Evolutionary conservation across 1,140 invertebrate species (phyloP), one percentile per base, ranked within the genome.

Genomic region (Papilio polyxenes): DNA sequence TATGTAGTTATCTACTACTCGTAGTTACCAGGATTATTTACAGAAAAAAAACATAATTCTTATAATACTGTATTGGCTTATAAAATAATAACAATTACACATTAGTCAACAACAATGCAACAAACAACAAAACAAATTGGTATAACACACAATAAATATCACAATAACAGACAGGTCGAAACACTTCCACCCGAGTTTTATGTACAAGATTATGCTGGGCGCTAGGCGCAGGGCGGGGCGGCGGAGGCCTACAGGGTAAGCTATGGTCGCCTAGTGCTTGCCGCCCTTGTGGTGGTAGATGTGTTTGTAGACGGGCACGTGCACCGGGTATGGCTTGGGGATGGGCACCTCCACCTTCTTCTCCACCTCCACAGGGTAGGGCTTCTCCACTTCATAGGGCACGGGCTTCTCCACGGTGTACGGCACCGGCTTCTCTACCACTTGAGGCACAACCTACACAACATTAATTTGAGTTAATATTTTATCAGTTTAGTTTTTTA

Each of bases 231-330:
- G 56, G 17, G 40, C 40, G 40, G 80, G 74, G 79, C 59, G 53
- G 81, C 83, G 82, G 80, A 65, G 83, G 87, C 89, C 87, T 87
- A 88, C 87, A 90, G n/a, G 62, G 85, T 88, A 89, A 89, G 90
- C 87, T 91, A 83, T 91, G 59, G 82, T 84, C 78, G 84, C 80
- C 82, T 94, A 95, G 89, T 95, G 93, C 86, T 95, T 95, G 87
- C 93, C 93, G 85, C 94, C 94, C 83, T 96, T 95, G 90, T 97
- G 96, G 88, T 97, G 96, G 94, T 97, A 97, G 85, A 97, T 96
- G 92, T 97, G 97, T 91, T 97, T 97, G 95, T 97, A 97, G 75
- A 97, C 96, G 6, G 97, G 97, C n/a, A 97, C 96, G 85, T 97
- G 97, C 79, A 97, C 97, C 69, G 97, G 96, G 91, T 97, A 97